phyloP scores from a whole-genome alignment of 2,113 vertebrate species.

The Syngnathus scovelli region DNA sequence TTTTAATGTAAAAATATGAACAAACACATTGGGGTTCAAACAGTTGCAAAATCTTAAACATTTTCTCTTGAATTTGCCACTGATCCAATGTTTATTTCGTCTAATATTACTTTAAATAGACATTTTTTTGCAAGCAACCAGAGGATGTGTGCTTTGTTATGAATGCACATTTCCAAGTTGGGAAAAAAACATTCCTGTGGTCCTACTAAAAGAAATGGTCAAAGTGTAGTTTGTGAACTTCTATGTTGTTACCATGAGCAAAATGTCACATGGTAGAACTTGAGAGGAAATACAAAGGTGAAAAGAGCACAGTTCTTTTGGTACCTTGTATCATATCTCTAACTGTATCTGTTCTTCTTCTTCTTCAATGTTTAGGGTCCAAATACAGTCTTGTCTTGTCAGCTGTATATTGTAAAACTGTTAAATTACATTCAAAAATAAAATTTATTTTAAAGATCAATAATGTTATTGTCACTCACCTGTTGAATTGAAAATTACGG shows the following conservation, averaged over 20 bases:
- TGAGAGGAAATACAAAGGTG: conserved; percentile 61
- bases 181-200: conserved; percentile 18
- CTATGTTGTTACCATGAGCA: conserved; percentile 44
- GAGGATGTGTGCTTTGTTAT: conserved; percentile 13
- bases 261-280: conserved; percentile 39
- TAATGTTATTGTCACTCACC: too few relatives aligned
- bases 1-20: not conserved
- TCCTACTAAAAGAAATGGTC: conserved; percentile 31
- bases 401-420: conserved; percentile 75
- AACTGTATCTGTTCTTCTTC: conserved; percentile 68
- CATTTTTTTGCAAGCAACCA: conserved; percentile 45
- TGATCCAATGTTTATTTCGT: conserved; percentile 26
- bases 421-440: conserved; percentile 77
- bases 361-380: conserved; percentile 72
- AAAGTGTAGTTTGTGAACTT: conserved; percentile 13
- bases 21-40: conserved; percentile 13
- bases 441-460: conserved; percentile 80
- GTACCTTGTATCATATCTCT: conserved; percentile 62
- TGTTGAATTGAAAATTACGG: too few relatives aligned
- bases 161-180: conserved; percentile 25
- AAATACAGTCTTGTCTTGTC: conserved; percentile 75
- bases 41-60: conserved; percentile 33
- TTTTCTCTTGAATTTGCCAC: not conserved
- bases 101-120: conserved; percentile 64
- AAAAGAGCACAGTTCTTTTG: conserved; percentile 60